phyloP scores from a whole-genome alignment of 2,888 invertebrate species.

The Panopea generosa region DNA sequence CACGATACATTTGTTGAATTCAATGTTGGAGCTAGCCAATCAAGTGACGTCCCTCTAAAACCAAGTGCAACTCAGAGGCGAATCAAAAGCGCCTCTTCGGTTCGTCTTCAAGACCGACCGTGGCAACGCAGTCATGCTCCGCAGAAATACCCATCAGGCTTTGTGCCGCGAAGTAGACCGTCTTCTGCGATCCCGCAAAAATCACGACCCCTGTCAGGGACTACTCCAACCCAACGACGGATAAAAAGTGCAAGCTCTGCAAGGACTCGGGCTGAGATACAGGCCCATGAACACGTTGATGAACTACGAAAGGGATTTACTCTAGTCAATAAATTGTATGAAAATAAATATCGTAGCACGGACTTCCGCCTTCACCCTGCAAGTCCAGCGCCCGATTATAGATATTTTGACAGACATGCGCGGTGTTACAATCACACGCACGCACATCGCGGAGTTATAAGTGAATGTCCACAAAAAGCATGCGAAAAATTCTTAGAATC shows the following conservation, averaged over 20 bases:
- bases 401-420: conserved; percentile 75
- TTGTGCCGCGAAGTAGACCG: conserved; percentile 55
- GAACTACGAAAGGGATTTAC: conserved; percentile 67
- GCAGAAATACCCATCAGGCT: conserved; percentile 41
- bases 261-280: conserved; percentile 48
- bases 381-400: conserved; percentile 68
- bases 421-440: conserved; percentile 74
- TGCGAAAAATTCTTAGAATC: conserved; percentile 62
- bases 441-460: conserved; percentile 64
- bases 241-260: conserved; percentile 63
- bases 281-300: conserved; percentile 39
- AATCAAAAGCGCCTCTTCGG: conserved; percentile 59
- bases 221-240: conserved; percentile 32
- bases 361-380: conserved; percentile 67
- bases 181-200: conserved; percentile 44
- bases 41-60: conserved; percentile 9
- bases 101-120: conserved; percentile 56
- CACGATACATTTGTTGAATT: conserved; percentile 52
- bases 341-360: conserved; percentile 53
- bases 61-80: conserved; percentile 42
- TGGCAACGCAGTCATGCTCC: conserved; percentile 43
- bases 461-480: conserved; percentile 69
- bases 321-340: conserved; percentile 70
- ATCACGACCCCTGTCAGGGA: conserved; percentile 43
- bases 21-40: conserved; percentile 23